Conservation (phyloP, 2,113 vertebrate species). For the Psilopsiagon aymara region DNA sequence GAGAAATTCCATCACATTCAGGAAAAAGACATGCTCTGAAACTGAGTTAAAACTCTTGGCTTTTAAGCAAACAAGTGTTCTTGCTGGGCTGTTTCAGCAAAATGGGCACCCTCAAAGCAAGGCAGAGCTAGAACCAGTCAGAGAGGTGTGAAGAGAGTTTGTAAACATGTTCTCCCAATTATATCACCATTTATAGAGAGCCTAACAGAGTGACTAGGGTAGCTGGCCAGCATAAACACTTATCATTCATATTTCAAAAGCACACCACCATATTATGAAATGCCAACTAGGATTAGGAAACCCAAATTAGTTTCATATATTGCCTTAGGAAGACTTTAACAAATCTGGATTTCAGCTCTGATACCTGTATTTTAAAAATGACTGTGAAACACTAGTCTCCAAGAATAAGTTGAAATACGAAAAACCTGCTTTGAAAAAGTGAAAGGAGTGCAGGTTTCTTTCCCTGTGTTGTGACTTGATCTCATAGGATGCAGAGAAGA, state of each 20-base stretch:
- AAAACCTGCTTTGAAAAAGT: not conserved
- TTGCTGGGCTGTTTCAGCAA: not conserved
- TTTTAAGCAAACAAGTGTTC: not conserved
- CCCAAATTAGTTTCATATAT: not conserved
- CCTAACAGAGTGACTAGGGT: not conserved
- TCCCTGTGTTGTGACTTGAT: not conserved
- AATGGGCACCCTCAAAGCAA: not conserved
- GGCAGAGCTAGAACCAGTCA: not conserved
- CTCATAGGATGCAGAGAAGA: not conserved
- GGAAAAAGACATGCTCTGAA: not conserved
- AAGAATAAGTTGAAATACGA: not conserved
- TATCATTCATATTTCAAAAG: not conserved
- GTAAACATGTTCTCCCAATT: not conserved
- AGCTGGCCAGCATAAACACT: not conserved
- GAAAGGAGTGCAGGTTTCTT: not conserved
- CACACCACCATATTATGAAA: not conserved
- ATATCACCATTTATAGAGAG: not conserved
- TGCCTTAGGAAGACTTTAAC: not conserved
- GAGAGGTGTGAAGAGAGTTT: not conserved
- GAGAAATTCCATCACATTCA: not conserved
- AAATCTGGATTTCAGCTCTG: not conserved
- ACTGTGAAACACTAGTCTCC: not conserved
- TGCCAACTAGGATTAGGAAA: not conserved
- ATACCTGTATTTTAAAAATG: not conserved
- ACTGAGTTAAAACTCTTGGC: not conserved